Percentiles rank a stretch among this genome's conserved stretches.
Evolutionary conservation across 2,888 invertebrate genomes (phyloP).

Genomic region (Ornithoptera priamus): DNA sequence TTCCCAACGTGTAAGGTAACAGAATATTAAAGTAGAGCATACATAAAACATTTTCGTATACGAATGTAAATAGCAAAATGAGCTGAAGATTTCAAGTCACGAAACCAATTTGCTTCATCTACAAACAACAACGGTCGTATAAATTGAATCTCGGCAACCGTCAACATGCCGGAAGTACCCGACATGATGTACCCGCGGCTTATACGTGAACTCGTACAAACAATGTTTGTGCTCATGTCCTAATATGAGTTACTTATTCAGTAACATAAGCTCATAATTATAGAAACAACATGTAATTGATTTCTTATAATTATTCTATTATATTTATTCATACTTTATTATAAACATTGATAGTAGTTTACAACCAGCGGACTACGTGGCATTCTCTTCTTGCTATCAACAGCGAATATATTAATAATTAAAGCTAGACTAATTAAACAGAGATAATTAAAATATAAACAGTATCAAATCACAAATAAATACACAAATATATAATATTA

Average conservation of each 20-base stretch:
- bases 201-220: not conserved
- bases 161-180: conserved; percentile 24
- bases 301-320: not conserved
- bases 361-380: too few species aligned
- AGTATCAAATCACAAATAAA: too few species aligned
- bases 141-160: conserved; percentile 42
- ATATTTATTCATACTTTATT: too few species aligned
- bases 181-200: not conserved
- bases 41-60: not conserved
- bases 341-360: too few species aligned
- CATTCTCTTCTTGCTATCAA: too few species aligned
- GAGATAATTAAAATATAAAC: too few species aligned
- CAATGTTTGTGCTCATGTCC: not conserved
- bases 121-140: conserved; percentile 32
- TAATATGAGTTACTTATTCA: not conserved
- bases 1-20: not conserved
- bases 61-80: not conserved
- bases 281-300: not conserved
- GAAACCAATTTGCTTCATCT: conserved; percentile 44
- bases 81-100: conserved; percentile 38
- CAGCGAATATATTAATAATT: too few species aligned
- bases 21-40: not conserved
- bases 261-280: not conserved
- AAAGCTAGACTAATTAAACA: too few species aligned
- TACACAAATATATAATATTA: too few species aligned